A percentile compares a stretch with the other conserved stretches of the same genome.
Evolutionary conservation across 2,888 invertebrate species (phyloP).

Genomic region (Drosophila affinis): DNA sequence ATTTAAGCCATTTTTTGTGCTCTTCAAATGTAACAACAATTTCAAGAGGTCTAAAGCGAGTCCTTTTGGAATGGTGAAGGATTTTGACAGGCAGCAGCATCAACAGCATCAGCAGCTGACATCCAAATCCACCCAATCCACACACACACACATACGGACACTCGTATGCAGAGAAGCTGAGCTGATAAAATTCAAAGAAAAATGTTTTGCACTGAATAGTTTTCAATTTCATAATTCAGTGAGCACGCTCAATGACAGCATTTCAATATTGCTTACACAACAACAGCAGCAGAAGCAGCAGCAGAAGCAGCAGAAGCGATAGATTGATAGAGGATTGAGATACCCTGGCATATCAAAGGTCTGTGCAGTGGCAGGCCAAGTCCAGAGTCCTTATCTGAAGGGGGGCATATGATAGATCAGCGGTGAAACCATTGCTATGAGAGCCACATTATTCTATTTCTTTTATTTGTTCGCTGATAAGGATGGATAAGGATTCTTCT

Average conservation of each 20-base stretch:
- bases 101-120: background rate
- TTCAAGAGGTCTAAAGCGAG: conserved; percentile 15
- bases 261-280: conserved; percentile 75
- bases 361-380: too few species aligned
- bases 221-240: conserved; percentile 83
- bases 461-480: too few species aligned
- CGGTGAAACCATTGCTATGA: too few species aligned
- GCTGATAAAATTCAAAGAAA: conserved; percentile 69
- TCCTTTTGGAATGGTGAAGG: background rate
- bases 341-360: background rate
- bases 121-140: background rate
- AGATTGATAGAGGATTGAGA: background rate
- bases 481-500: too few species aligned
- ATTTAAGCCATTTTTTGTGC: conserved; percentile 58
- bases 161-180: conserved; percentile 46
- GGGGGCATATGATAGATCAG: too few species aligned
- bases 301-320: conserved; percentile 6
- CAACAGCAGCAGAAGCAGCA: conserved; percentile 27
- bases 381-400: too few species aligned
- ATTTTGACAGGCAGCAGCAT: background rate
- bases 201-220: conserved; percentile 74
- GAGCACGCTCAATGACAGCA: conserved; percentile 79
- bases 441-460: too few species aligned
- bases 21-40: conserved; percentile 55
- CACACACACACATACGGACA: conserved; percentile 8